phyloP scores from a whole-genome alignment of 2,113 vertebrate genomes.

The Tragelaphus buxtoni region DNA sequence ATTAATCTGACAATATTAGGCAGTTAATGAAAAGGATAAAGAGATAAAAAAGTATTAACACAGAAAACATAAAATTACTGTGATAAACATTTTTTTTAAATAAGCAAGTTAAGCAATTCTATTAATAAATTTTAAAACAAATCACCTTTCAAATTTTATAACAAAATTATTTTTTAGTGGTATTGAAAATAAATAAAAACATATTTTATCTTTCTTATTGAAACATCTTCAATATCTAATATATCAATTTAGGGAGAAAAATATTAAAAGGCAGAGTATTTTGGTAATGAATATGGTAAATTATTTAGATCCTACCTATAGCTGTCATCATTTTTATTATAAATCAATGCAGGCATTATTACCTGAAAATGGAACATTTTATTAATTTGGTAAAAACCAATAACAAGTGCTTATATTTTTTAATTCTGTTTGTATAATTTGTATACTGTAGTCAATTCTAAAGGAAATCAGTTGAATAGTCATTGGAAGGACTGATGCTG shows the following conservation, averaged over 20 bases:
- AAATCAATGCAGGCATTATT: not conserved
- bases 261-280: not conserved
- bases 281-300: not conserved
- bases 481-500: not conserved
- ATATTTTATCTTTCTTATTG: not conserved
- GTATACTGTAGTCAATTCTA: not conserved
- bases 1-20: not conserved
- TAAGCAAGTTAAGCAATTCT: not conserved
- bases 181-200: not conserved
- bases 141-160: not conserved
- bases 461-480: not conserved
- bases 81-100: not conserved
- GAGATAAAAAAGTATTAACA: slow-evolving; percentile 17
- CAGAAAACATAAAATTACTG: not conserved
- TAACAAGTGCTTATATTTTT: not conserved
- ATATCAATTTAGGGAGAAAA: too few relatives aligned
- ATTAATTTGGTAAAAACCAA: slow-evolving; percentile 4
- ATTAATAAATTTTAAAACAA: slow-evolving; percentile 17
- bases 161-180: not conserved
- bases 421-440: slow-evolving; percentile 8
- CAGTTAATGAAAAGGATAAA: not conserved
- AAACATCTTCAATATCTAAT: too few relatives aligned
- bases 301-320: not conserved
- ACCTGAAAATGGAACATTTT: not conserved
- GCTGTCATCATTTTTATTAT: not conserved